phyloP scores from a whole-genome alignment of 2,888 invertebrate species.

The Sepiola atlantica region DNA sequence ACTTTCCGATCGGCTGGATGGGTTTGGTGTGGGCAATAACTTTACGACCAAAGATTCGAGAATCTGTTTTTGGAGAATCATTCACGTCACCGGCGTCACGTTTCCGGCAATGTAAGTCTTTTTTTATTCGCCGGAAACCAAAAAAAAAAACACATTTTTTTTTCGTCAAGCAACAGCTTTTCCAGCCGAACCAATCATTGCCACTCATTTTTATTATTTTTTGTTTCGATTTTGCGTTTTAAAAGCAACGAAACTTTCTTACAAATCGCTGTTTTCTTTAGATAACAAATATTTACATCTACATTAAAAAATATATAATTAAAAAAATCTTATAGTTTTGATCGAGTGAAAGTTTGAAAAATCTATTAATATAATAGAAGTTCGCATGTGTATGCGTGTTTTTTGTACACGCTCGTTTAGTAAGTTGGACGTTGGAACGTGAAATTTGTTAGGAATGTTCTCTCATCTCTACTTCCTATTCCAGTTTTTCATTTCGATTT shows the following conservation, averaged over 20 bases:
- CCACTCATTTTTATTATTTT: neutral
- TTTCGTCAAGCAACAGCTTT: neutral
- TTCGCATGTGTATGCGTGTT: too few relatives aligned
- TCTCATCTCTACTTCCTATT: neutral
- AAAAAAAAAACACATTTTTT: neutral
- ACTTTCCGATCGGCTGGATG: neutral
- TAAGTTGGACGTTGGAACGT: too few relatives aligned
- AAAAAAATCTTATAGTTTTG: too few relatives aligned
- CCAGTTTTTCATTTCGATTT: neutral
- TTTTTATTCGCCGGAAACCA: neutral
- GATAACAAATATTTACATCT: too few relatives aligned
- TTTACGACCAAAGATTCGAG: neutral
- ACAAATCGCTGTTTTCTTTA: too few relatives aligned
- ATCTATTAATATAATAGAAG: too few relatives aligned
- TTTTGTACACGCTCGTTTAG: too few relatives aligned
- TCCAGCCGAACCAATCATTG: neutral
- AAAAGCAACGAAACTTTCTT: too few relatives aligned
- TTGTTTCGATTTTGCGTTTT: neutral
- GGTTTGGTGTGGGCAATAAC: neutral
- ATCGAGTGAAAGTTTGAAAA: too few relatives aligned
- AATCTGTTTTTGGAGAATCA: neutral
- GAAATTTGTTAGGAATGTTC: too few relatives aligned
- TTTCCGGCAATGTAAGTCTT: neutral
- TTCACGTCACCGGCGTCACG: neutral
- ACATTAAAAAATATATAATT: too few relatives aligned